Evolutionary conservation across 2,888 invertebrate species (phyloP).

Genomic region (Dorcus parallelipipedus): DNA sequence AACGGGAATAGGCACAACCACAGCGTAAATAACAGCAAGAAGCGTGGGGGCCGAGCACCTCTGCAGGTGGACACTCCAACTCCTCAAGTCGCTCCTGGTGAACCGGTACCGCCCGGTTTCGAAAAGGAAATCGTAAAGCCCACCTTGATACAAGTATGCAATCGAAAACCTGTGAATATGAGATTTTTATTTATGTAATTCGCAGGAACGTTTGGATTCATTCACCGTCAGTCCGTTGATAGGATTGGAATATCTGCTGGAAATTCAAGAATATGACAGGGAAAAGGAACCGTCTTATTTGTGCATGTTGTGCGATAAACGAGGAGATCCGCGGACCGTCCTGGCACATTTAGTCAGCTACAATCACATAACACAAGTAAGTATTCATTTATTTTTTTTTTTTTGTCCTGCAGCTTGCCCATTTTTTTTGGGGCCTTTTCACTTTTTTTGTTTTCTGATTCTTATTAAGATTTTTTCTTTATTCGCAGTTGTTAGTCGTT

Average conservation of each 20-base stretch:
- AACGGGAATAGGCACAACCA: conserved; percentile 41
- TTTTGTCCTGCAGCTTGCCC: too few relatives aligned
- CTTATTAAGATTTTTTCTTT: too few relatives aligned
- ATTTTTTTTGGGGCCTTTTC: too few relatives aligned
- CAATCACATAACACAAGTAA: conserved; percentile 57
- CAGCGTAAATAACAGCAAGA: conserved; percentile 28
- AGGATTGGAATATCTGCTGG: conserved; percentile 78
- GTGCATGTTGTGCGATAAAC: conserved; percentile 76
- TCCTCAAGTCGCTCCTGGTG: conserved; percentile 56
- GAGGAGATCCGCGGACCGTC: conserved; percentile 75
- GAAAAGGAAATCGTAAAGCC: conserved; percentile 56
- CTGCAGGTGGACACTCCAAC: conserved; percentile 13
- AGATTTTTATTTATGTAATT: conserved; percentile 2
- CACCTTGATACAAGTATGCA: conserved; percentile 42
- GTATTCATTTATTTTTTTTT: not conserved
- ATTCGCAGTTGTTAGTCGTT: too few relatives aligned
- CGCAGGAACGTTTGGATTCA: conserved; percentile 52
- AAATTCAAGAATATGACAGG: conserved; percentile 62
- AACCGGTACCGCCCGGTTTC: conserved; percentile 69
- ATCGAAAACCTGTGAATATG: too few relatives aligned
- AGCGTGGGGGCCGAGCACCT: not conserved
- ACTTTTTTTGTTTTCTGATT: too few relatives aligned
- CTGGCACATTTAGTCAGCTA: conserved; percentile 75
- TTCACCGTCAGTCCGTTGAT: conserved; percentile 55
- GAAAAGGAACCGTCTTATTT: conserved; percentile 70